A percentile compares a stretch with the other conserved stretches of the same genome.
These are phyloP conservation scores for Hippopotamus amphibius DNA, from an alignment of 2,113 vertebrate species.

Conservation along the genomic window DNA sequence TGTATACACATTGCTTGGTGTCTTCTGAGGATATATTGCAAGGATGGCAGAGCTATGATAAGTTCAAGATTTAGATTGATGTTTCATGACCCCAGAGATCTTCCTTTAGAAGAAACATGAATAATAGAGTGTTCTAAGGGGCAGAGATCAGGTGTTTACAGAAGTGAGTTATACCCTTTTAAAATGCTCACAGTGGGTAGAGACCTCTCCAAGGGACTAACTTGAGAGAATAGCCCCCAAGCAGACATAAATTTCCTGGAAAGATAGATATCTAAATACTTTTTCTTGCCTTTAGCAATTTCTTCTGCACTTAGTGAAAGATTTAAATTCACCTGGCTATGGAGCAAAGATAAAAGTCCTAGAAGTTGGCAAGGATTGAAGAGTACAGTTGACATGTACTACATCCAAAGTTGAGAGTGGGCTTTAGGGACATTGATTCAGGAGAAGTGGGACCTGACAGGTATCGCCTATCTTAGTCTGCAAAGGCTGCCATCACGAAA, in stretches of 20 bases:
- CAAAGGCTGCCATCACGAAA: neutral
- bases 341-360: neutral
- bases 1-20: neutral
- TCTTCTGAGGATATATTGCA: neutral
- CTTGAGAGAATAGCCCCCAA: neutral
- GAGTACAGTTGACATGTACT: neutral
- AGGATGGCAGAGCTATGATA: neutral
- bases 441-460: neutral
- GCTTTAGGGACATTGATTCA: neutral
- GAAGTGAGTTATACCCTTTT: neutral
- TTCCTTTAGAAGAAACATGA: neutral
- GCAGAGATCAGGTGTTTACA: neutral
- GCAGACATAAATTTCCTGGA: neutral
- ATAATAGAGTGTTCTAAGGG: neutral
- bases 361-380: neutral
- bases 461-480: neutral
- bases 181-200: neutral
- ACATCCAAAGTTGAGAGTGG: slow-evolving; percentile 16
- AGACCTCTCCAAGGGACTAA: neutral
- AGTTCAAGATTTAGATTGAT: neutral
- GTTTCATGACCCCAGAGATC: neutral
- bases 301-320: neutral
- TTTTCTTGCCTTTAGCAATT: slow-evolving; percentile 60
- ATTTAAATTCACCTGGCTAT: slow-evolving; percentile 21
- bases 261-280: slow-evolving; percentile 46